Evolutionary conservation across 2,113 vertebrate species (phyloP), one percentile per base, ranked within the genome.

Genomic region (Monopterus albus): DNA sequence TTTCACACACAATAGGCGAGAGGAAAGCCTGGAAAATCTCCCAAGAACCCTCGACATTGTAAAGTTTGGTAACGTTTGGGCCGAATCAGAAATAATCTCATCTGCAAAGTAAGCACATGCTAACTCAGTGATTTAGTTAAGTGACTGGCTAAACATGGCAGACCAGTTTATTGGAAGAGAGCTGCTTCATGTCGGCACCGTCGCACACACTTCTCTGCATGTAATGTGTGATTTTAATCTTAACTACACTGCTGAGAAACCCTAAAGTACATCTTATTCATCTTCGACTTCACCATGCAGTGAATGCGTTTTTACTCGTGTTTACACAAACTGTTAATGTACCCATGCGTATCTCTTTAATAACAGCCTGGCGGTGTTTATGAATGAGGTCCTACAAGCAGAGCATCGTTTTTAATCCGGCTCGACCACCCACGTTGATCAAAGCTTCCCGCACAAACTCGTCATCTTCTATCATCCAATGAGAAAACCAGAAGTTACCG

Each of bases 391-490:
- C 12, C 17, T 8, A 18, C 40, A n/a, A n/a, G n/a, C n/a, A n/a
- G n/a, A n/a, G 29, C 14, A 17, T 63, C 69, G 7, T 29, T 55
- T 38, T 62, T 36, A 14, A 45, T 64, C 7, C 5, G 14, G 1
- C 49, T 5, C 81, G 89, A 84, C 91, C 91, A 90, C 91, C 84
- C 80, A 88, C 53, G 56, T 14, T 61, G 81, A 89, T 90, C 86
- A 90, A 86, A 90, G 81, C 49, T 85, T 91, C 87, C 79, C 87
- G 88, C 89, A 92, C 35, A 49, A 35, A 58, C 2, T 53, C 71
- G 73, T 80, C 64, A 63, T 29, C 50, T 6, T 12, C 25, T 7
- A 13, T n/a, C n/a, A 33, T 29, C 88, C 88, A 90, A 86, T 88
- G 49, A 68, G 51, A 77, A n/a, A 18, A 28, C 20, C 3, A 23